Base-by-base conservation (phyloP, 1,140 invertebrate genomes). In the Argopecten irradians region DNA sequence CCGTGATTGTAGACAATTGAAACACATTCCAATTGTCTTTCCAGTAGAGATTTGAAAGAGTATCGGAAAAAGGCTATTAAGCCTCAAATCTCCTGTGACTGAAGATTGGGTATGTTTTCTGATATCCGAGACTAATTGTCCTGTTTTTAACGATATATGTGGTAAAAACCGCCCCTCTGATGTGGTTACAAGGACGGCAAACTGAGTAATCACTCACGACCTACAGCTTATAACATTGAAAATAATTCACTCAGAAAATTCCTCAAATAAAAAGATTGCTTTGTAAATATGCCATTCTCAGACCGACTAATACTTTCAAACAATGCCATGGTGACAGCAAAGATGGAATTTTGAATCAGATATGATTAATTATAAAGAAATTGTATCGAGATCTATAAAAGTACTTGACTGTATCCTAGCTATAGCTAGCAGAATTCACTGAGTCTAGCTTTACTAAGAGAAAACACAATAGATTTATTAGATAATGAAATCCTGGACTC, bases 201-300 rank as follows among this genome's bases (percentile, higher is more conserved):
- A 71, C 55, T n/a, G 55, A 71, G 55, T 71, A 71, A 71, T 71
- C 55, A 71, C 55, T 71, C 55, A 71, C 55, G 28, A 71, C 55
- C 5, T 28, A n/a, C 55, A 8, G 55, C 55, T 71, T 71, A 71
- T n/a, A 71, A 71, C 55, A 28, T 71, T 71, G 55, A 71, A 28
- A 71, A 71, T 71, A 71, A 71, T 28, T 71, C 22, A 28, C 55
- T 71, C 55, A 71, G 55, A 71, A 71, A 71, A 28, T n/a, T 28
- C 22, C 13, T 1, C 5, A 71, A 71, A 28, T 28, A 71, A 71
- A 71, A 28, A 28, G 55, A 71, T 71, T n/a, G 55, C 22, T 28
- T 71, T 28, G n/a, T 71, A n/a, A 0, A 71, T 71, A 71, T 39
- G 36, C 13, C 5, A 13, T 39, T 39, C 36, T 39, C 36, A 71